Conservation (phyloP, 2,113 vertebrate genomes). For the Corythornis vintsioides region DNA sequence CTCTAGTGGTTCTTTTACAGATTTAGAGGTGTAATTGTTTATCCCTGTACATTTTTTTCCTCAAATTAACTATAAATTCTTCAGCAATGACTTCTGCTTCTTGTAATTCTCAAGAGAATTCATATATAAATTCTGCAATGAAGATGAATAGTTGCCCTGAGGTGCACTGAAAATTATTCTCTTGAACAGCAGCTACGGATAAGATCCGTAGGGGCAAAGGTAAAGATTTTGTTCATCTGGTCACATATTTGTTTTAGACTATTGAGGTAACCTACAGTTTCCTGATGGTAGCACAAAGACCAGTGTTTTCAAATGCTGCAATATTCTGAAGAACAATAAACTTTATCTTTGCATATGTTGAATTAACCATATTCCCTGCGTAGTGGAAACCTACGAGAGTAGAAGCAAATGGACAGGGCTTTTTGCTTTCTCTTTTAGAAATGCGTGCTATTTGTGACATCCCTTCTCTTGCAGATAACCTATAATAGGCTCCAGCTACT, state of each 20-base stretch:
- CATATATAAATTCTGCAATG: background rate
- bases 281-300: background rate
- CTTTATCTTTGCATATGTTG: background rate
- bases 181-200: background rate
- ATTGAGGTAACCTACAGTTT: background rate
- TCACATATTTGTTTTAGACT: background rate
- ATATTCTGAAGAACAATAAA: background rate
- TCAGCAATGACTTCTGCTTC: background rate
- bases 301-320: background rate
- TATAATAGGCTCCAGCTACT: background rate
- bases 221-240: background rate
- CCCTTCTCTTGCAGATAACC: background rate
- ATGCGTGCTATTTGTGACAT: background rate
- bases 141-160: background rate
- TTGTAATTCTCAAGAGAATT: background rate
- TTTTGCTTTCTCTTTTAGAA: background rate
- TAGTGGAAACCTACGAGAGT: background rate
- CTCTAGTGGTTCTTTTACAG: background rate
- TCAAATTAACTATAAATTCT: background rate
- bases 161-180: background rate
- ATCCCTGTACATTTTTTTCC: background rate
- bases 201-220: conserved; percentile 15
- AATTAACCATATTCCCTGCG: background rate
- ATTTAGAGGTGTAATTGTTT: background rate
- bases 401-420: background rate